These are phyloP conservation scores for Nephrotoma appendiculata DNA, from an alignment of 2,888 invertebrate genomes.

Conservation along the genomic window DNA sequence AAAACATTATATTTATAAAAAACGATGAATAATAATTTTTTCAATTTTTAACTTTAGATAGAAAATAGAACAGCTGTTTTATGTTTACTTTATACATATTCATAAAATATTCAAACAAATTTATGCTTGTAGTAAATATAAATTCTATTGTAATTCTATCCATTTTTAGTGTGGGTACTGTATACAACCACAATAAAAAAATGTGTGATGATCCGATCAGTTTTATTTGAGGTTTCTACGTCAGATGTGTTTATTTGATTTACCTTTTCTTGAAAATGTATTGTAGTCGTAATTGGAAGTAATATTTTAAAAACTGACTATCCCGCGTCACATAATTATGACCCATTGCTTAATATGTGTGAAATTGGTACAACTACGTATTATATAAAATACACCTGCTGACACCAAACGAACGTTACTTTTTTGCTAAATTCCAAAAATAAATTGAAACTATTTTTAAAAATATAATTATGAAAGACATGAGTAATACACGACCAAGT, in stretches of 20 bases:
- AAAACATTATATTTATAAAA: not conserved
- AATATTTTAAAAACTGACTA: not conserved
- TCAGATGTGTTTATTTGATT: not conserved
- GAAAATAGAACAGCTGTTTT: not conserved
- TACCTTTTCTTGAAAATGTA: not conserved
- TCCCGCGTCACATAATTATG: not conserved
- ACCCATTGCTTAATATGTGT: not conserved
- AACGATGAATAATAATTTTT: not conserved
- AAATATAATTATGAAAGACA: not conserved
- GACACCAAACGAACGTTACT: not conserved
- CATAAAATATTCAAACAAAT: no score
- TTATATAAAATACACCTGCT: not conserved
- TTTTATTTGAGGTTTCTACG: not conserved
- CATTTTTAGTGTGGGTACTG: not conserved
- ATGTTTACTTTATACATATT: not conserved
- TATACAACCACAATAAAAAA: not conserved
- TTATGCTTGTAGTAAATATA: not conserved
- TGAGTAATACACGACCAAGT: not conserved
- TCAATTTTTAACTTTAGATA: not conserved
- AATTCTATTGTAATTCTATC: not conserved
- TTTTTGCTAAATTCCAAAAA: not conserved
- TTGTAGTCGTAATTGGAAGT: not conserved
- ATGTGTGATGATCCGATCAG: not conserved
- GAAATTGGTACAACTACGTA: not conserved
- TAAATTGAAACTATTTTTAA: not conserved